These are phyloP conservation scores for Hyles euphorbiae DNA, from an alignment of 1,140 invertebrate species.

Conservation along the genomic window DNA sequence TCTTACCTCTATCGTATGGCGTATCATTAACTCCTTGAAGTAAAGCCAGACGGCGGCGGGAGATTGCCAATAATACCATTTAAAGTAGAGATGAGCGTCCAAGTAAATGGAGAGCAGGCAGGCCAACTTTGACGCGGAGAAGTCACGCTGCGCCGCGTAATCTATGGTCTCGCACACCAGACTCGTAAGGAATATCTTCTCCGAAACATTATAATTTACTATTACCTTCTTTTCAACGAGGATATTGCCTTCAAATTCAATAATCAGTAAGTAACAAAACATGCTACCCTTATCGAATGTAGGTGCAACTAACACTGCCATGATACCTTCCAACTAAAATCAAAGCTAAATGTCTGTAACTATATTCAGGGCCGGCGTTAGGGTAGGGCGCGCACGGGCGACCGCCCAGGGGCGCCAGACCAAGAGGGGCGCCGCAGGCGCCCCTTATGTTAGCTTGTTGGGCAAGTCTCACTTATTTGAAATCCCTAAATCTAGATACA, in stretches of 20 bases:
- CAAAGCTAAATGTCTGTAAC: no score
- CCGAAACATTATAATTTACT: conserved; percentile 42
- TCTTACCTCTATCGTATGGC: conserved; percentile 56
- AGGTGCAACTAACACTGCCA: no score
- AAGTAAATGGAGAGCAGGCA: conserved; percentile 50
- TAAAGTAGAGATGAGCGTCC: conserved; percentile 51
- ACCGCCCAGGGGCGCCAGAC: no score
- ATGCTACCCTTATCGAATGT: no score
- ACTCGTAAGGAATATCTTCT: conserved; percentile 47
- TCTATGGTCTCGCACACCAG: conserved; percentile 43
- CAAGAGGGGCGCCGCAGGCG: no score
- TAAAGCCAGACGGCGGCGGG: conserved; percentile 46
- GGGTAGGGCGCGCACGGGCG: no score
- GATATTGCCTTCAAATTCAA: conserved; percentile 30
- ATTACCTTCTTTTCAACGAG: conserved; percentile 46
- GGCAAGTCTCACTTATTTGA: no score
- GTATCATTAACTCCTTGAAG: conserved; percentile 58
- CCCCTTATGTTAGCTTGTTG: no score
- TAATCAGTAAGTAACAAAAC: no score
- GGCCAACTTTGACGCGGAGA: conserved; percentile 40
- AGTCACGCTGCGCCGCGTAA: conserved; percentile 53
- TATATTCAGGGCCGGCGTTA: no score
- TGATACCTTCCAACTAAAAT: no score
- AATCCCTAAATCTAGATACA: no score
- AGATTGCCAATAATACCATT: conserved; percentile 54